Evolutionary conservation across 1,140 invertebrate species (phyloP).

Genomic region (Caenorhabditis latens): DNA sequence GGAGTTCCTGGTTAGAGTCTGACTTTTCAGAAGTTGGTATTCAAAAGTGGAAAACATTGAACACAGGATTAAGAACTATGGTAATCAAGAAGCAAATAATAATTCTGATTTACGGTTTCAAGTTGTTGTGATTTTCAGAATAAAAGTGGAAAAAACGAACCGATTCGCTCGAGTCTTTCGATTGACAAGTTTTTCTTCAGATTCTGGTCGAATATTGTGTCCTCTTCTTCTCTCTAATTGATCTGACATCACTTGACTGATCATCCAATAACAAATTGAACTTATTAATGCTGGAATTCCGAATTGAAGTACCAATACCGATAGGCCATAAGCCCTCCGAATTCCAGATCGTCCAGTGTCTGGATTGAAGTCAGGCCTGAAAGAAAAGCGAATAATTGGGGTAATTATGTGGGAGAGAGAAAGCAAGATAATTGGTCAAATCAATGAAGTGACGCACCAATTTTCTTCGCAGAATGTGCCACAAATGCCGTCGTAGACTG

Average conservation of each 20-base stretch:
- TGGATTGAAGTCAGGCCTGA: slow-evolving; percentile 73
- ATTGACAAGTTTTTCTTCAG: slow-evolving; percentile 71
- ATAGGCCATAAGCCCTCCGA: slow-evolving; percentile 73
- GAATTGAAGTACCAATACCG: slow-evolving; percentile 74
- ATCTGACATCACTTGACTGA: slow-evolving; percentile 70
- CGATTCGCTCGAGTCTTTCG: slow-evolving; percentile 73
- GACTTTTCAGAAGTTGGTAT: background rate
- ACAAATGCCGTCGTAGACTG: slow-evolving; percentile 72
- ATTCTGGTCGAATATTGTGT: slow-evolving; percentile 74
- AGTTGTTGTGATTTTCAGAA: background rate
- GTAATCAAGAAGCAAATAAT: too few relatives aligned
- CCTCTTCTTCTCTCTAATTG: slow-evolving; percentile 73
- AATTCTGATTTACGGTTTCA: too few relatives aligned
- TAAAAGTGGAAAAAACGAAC: slow-evolving; percentile 48
- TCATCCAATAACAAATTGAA: slow-evolving; percentile 73
- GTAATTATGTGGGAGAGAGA: slow-evolving; percentile 35
- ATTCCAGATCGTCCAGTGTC: slow-evolving; percentile 66
- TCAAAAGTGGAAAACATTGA: too few relatives aligned
- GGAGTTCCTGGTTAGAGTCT: slow-evolving; percentile 8
- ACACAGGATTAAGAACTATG: too few relatives aligned
- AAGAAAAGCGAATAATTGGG: slow-evolving; percentile 47
- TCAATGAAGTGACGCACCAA: slow-evolving; percentile 67
- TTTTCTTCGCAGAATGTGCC: slow-evolving; percentile 75
- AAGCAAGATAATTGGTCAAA: slow-evolving; percentile 56
- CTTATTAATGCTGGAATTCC: slow-evolving; percentile 74